Percentiles rank a stretch among this genome's conserved stretches.
Evolutionary conservation across 2,888 invertebrate species (phyloP).

Genomic region (Coremacera marginata): DNA sequence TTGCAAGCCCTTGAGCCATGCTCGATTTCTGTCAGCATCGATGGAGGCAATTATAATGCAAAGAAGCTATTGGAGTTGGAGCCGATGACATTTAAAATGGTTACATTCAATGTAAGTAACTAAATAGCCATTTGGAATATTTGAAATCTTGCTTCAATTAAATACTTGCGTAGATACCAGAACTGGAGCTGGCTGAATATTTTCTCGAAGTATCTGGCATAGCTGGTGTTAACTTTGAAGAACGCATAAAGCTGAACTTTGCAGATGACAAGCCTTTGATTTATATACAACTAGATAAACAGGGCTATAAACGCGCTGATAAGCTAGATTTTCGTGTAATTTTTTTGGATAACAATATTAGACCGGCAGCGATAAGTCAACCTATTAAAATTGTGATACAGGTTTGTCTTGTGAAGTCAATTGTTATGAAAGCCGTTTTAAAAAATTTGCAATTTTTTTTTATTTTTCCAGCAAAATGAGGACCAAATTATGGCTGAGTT

Average conservation of each 20-base stretch:
- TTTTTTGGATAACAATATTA: slow-evolving; percentile 19
- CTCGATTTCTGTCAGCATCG: slow-evolving; percentile 78
- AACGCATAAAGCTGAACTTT: slow-evolving; percentile 11
- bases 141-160: neutral
- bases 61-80: slow-evolving; percentile 77
- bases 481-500: slow-evolving; percentile 14
- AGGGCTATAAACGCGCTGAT: slow-evolving; percentile 24
- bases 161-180: neutral
- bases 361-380: neutral
- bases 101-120: slow-evolving; percentile 78
- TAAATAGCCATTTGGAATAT: neutral
- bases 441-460: neutral
- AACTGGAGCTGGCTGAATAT: neutral
- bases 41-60: slow-evolving; percentile 55
- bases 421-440: neutral
- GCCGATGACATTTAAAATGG: slow-evolving; percentile 73
- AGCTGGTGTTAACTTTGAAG: neutral
- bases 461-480: neutral
- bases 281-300: slow-evolving; percentile 32
- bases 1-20: slow-evolving; percentile 71
- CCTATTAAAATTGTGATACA: slow-evolving; percentile 24
- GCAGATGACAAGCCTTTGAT: slow-evolving; percentile 2
- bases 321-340: slow-evolving; percentile 15
- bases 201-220: slow-evolving; percentile 12
- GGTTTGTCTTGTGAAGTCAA: neutral